These are phyloP conservation scores for Poeciliopsis turrubarensis DNA, from an alignment of 2,113 vertebrate genomes.

Conservation along the genomic window DNA sequence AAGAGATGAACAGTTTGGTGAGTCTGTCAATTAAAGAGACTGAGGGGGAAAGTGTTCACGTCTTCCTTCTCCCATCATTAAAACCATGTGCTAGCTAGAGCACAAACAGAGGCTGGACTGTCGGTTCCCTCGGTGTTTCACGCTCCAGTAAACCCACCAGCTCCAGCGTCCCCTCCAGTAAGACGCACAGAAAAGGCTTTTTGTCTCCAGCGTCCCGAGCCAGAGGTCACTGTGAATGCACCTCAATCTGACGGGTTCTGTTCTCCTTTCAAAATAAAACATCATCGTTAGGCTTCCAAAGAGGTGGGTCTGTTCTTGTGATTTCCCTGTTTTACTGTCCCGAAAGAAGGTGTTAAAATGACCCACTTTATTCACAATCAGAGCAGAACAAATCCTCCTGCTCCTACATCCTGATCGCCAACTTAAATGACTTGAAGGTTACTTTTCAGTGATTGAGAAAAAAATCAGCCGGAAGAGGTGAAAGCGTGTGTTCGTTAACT, in stretches of 20 bases:
- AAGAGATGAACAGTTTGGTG: conserved; percentile 24
- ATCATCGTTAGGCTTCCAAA: not conserved
- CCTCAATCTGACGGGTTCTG: conserved; percentile 29
- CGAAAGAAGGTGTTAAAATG: not conserved
- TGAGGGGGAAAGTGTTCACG: conserved; percentile 16
- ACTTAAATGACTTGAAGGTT: not conserved
- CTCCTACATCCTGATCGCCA: not conserved
- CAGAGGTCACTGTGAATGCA: conserved; percentile 40
- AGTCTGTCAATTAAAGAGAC: conserved; percentile 43
- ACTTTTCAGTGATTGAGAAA: not conserved
- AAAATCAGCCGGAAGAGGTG: conserved; percentile 3
- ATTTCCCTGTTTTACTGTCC: not conserved
- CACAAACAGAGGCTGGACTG: conserved; percentile 61
- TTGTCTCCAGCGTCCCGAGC: conserved; percentile 54
- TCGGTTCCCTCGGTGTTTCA: conserved; percentile 46
- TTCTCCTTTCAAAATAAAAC: conserved; percentile 18
- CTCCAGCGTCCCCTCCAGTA: conserved; percentile 54
- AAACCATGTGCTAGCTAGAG: conserved; percentile 54
- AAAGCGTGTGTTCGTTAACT: conserved; percentile 24
- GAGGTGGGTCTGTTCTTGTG: conserved; percentile 5
- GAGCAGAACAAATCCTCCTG: not conserved
- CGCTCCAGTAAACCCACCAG: conserved; percentile 61
- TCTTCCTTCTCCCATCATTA: conserved; percentile 53
- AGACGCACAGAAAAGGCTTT: conserved; percentile 50
- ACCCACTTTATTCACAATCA: not conserved